Percentiles rank a stretch among this genome's conserved stretches.
These are phyloP conservation scores for Polydrusus tereticollis DNA, from an alignment of 2,888 invertebrate species.

Conservation along the genomic window DNA sequence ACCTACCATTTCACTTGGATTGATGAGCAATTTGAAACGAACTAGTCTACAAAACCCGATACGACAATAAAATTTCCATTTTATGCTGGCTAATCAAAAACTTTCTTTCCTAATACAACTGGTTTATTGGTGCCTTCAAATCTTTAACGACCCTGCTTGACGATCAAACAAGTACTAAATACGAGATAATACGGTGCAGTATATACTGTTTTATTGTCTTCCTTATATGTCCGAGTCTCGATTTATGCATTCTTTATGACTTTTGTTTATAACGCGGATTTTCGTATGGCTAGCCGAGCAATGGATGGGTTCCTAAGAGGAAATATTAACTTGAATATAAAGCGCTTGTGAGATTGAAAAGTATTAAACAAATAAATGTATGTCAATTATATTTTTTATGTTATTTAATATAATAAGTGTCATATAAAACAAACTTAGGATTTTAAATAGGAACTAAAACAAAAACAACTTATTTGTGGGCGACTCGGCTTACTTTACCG, in stretches of 20 bases:
- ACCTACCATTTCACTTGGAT: no score
- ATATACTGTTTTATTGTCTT: not conserved
- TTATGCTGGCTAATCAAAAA: conserved; percentile 7
- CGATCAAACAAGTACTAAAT: conserved; percentile 6
- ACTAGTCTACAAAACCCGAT: not conserved
- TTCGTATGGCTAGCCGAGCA: not conserved
- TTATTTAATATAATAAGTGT: no score
- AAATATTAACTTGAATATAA: no score
- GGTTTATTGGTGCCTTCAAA: conserved; percentile 11
- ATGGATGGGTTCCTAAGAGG: no score
- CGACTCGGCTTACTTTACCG: no score
- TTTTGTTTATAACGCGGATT: conserved; percentile 3
- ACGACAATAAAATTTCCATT: conserved; percentile 12
- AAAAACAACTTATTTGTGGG: no score
- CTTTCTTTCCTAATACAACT: conserved; percentile 10
- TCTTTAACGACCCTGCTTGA: not conserved
- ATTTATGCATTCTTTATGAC: conserved; percentile 4
- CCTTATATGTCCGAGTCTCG: not conserved
- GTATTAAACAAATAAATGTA: no score
- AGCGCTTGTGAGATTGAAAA: no score
- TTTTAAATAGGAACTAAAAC: no score
- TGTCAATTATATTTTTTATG: no score
- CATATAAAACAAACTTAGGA: no score
- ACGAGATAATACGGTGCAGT: not conserved
- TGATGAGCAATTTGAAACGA: not conserved